phyloP scores from a whole-genome alignment of 2,888 invertebrate species.

The Eupithecia dodoneata region DNA sequence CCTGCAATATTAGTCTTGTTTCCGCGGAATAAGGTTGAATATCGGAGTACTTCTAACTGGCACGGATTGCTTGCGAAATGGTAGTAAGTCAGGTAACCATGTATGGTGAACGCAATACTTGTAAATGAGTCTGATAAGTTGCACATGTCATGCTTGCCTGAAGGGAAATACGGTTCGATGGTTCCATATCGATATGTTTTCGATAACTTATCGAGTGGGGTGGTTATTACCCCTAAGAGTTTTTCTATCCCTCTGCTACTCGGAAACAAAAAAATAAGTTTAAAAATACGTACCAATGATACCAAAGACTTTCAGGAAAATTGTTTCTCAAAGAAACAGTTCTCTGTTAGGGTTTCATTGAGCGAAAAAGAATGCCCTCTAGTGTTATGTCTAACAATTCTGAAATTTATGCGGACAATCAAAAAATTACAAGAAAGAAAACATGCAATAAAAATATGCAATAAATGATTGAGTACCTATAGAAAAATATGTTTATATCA shows the following conservation, averaged over 20 bases:
- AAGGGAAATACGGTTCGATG: constrained; percentile 19
- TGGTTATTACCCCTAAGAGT: not conserved
- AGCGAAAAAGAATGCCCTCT: too few species aligned
- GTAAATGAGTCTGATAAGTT: constrained; percentile 34
- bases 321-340: not conserved
- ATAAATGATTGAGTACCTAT: too few species aligned
- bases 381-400: too few species aligned
- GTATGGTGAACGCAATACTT: constrained; percentile 59
- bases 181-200: constrained; percentile 6
- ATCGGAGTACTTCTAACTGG: constrained; percentile 47
- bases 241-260: not conserved
- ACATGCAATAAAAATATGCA: too few species aligned
- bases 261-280: not conserved
- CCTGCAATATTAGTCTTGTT: constrained; percentile 40
- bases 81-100: constrained; percentile 56
- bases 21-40: constrained; percentile 30
- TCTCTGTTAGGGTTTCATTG: too few species aligned
- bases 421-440: too few species aligned
- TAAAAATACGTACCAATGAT: not conserved
- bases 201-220: not conserved
- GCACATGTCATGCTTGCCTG: constrained; percentile 18
- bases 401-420: too few species aligned
- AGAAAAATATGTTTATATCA: too few species aligned
- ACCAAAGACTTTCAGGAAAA: not conserved
- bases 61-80: constrained; percentile 64